Evolutionary conservation across 1,140 invertebrate species (phyloP), one percentile per base, ranked within the genome.

Genomic region (Eubasilissa regina): DNA sequence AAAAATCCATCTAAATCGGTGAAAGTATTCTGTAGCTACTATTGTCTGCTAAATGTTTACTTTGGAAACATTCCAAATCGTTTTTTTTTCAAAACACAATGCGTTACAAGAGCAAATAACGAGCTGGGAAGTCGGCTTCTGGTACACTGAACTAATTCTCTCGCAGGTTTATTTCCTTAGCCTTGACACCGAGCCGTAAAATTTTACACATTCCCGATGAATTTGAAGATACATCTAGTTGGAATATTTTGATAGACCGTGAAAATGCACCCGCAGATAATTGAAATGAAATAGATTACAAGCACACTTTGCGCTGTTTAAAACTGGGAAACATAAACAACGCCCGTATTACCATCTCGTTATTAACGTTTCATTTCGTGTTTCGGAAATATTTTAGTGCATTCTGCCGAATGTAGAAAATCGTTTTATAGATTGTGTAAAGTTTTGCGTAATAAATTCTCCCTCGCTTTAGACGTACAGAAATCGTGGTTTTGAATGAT

Each of bases 11-110:
- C 17, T 35, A 35, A 35, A 35, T 35, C 25, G 25, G 25, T 35
- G 25, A 35, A 6, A 8, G 58, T 12, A 43, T 44, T 64, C 51
- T 4, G 73, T 75, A 75, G 58, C 58, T 44, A 75, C 73, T n/a
- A 75, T 58, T 45, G 73, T 45, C 53, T n/a, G 48, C 15, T 44
- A 51, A 77, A 77, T 80, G 79, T 80, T 80, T 56, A 62, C 62
- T 56, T 77, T 80, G 79, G 79, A 77, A 12, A 10, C 12, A 19
- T n/a, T 73, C 77, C 77, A 79, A 79, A 44, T 70, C 25, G 35
- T 9, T 58, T 66, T 62, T 76, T 76, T 62, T 62, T 48, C 58
- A 6, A 62, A 76, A 62, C n/a, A 75, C 73, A 75, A 56, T 73
- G 17, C 6, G 12, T 17, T 9, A 19, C 35, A 19, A 7, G 0